Base-by-base conservation (phyloP, 64 coral and sea anemone species). In the Porites lutea region DNA sequence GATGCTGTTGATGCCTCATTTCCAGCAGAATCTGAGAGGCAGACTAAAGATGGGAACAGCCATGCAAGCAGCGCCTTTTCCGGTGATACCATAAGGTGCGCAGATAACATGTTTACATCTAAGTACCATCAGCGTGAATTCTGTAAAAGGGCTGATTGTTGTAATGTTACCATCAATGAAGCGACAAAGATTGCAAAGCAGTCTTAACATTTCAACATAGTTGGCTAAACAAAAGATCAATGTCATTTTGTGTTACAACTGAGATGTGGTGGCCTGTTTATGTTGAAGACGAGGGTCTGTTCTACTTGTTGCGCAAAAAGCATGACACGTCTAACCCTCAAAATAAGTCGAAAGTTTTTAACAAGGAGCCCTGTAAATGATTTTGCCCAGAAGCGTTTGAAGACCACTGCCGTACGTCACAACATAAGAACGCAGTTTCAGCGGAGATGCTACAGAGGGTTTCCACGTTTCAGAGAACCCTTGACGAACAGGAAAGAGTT, bases 241-340 rank as follows among this genome's bases (percentile, higher is more conserved):
- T 15, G 15, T 16, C 64, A 67, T 67, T 67, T 21, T 67, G 64
- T 67, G 64, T 67, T 67, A 67, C 64, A 19, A 67, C 8, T 67
- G 64, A 67, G 64, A 67, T 67, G 11, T 74, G 72, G 72, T 74
- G 72, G 72, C 72, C 72, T 78, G 75, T 78, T 13, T n/a, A 78
- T 53, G 51, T 53, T 6, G 51, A 78, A 78, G 48, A 48, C 5
- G 48, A 0, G 47, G 75, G 75, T 50, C 48, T 54, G 52, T 78
- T 53, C 18, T 78, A 44, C 48, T 78, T 78, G 6, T 15, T 53
- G 19, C 54, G 75, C 48, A 78, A 53, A 78, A 75, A 75, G 18
- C 73, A 75, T 75, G 73, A 75, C 45, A 75, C 44, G 16, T 75
- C 3, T 49, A 75, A 78, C 75, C 75, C 75, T 50, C 75, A 78